A percentile compares a stretch with the other conserved stretches of the same genome.
Conservation (phyloP, 2,797 vertebrate species). For the Salmo trutta region DNA sequence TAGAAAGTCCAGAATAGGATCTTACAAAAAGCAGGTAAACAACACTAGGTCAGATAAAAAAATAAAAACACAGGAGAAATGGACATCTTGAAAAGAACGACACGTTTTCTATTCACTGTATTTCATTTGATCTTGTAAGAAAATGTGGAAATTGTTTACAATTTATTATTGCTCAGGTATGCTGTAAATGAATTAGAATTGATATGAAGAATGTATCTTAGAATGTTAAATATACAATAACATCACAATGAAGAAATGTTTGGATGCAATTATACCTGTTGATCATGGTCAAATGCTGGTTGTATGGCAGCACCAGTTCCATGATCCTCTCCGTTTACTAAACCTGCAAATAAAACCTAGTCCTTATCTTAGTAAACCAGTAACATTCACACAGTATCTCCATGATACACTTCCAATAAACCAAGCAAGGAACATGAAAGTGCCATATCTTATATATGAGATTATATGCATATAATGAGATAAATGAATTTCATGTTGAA, state of each 20-base stretch:
- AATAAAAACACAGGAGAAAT: too few relatives aligned
- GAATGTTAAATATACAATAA: not conserved
- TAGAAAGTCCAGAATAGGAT: too few relatives aligned
- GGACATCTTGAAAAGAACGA: conserved; percentile 21
- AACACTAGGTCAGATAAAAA: too few relatives aligned
- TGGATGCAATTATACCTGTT: not conserved
- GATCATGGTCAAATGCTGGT: not conserved
- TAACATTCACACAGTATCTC: not conserved
- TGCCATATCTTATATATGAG: conserved; percentile 1
- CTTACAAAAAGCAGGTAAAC: too few relatives aligned
- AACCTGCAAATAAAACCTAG: not conserved
- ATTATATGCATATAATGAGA: conserved; percentile 5
- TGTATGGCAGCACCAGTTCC: not conserved
- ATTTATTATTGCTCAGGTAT: conserved; percentile 75
- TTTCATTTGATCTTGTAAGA: conserved; percentile 41
- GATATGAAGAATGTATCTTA: conserved; percentile 64
- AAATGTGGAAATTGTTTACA: conserved; percentile 73
- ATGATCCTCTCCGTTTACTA: not conserved
- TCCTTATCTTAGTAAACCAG: not conserved
- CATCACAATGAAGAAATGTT: not conserved
- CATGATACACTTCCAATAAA: too few relatives aligned
- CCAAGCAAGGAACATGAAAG: not conserved
- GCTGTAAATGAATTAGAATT: conserved; percentile 65
- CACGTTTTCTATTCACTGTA: conserved; percentile 24
- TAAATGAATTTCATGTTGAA: not conserved